Percentiles rank a stretch among this genome's conserved stretches.
Conservation (phyloP, 2,888 invertebrate genomes). For the Phlogophora meticulosa region DNA sequence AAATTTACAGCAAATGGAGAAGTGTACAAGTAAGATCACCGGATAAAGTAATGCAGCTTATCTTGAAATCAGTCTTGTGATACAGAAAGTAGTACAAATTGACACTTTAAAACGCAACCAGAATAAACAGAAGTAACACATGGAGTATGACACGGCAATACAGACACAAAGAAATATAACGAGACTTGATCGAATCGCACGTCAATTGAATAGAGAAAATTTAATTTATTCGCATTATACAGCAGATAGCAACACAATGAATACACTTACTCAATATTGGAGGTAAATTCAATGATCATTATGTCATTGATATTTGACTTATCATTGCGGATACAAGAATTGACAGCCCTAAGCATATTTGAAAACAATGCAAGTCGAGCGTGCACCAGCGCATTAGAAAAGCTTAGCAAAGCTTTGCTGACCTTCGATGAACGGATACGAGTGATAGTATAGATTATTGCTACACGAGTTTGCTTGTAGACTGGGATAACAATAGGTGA, state of each 20-base stretch:
- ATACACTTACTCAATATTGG: background rate
- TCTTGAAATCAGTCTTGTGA: background rate
- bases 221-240: slow-evolving; percentile 12
- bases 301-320: background rate
- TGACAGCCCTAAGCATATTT: slow-evolving; percentile 54
- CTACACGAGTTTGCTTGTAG: slow-evolving; percentile 31
- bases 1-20: background rate
- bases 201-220: background rate
- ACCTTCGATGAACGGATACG: slow-evolving; percentile 60
- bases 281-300: background rate
- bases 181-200: background rate
- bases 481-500: slow-evolving; percentile 29
- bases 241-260: slow-evolving; percentile 5
- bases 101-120: background rate
- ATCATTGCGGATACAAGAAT: background rate
- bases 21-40: background rate
- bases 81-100: background rate
- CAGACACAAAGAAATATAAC: slow-evolving; percentile 1
- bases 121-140: background rate
- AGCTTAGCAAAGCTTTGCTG: slow-evolving; percentile 44
- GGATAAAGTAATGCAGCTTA: background rate
- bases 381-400: slow-evolving; percentile 48
- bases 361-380: slow-evolving; percentile 59
- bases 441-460: slow-evolving; percentile 41
- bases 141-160: slow-evolving; percentile 1